A percentile compares a stretch with the other conserved stretches of the same genome.
Conservation (phyloP, 2,113 vertebrate genomes). For the Calcarius ornatus region DNA sequence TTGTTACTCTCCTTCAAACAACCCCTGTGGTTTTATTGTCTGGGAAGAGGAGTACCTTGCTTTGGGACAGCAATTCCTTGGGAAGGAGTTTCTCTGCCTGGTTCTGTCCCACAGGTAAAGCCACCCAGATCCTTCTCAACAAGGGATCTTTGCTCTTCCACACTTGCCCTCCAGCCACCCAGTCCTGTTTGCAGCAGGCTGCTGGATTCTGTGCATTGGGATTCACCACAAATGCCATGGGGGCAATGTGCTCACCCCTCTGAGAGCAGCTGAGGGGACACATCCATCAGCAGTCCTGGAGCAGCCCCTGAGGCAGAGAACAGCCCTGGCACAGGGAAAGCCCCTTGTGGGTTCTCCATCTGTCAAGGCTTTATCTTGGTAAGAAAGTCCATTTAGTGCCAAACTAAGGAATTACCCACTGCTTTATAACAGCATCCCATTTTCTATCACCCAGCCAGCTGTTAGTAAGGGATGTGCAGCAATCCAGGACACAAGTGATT, state of each 20-base stretch:
- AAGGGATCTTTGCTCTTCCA: neutral
- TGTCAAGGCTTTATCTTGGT: neutral
- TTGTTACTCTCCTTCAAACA: neutral
- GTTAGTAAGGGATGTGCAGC: neutral
- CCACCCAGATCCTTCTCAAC: neutral
- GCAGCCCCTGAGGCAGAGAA: neutral
- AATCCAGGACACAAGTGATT: neutral
- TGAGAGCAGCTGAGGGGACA: neutral
- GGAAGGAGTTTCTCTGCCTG: neutral
- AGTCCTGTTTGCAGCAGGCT: neutral
- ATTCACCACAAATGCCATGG: fast-evolving
- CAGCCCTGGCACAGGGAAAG: neutral
- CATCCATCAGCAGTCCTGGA: fast-evolving
- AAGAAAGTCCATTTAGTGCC: neutral
- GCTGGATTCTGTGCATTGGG: neutral
- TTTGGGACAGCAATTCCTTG: neutral
- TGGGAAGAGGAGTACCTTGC: neutral
- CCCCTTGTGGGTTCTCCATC: neutral
- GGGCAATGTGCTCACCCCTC: neutral
- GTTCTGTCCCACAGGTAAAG: neutral
- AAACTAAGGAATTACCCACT: fast-evolving
- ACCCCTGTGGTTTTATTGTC: neutral
- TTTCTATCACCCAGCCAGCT: neutral
- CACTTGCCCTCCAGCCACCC: neutral
- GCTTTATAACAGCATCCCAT: neutral